phyloP scores from a whole-genome alignment of 2,113 vertebrate species.

The Sander lucioperca region DNA sequence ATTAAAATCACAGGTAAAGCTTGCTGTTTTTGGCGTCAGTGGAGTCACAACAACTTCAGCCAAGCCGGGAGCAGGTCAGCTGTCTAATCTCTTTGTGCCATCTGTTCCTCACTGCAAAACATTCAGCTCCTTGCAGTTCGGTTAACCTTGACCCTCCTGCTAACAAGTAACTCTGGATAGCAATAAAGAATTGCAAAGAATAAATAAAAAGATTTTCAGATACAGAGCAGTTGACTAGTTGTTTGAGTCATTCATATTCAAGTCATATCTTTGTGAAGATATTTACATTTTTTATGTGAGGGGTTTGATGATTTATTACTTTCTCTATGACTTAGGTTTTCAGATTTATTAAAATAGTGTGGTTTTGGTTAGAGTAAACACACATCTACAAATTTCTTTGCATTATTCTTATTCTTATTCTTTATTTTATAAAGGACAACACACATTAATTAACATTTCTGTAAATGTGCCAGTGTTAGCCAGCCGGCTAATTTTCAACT shows the following conservation, averaged over 20 bases:
- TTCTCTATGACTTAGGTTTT: background rate
- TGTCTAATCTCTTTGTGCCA: conserved; percentile 64
- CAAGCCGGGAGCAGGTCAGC: conserved; percentile 50
- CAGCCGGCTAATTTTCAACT: too few species aligned
- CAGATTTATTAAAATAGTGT: background rate
- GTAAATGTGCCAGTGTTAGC: too few species aligned
- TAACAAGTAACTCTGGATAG: background rate
- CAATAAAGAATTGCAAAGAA: background rate
- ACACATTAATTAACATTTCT: too few species aligned
- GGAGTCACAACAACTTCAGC: conserved; percentile 31
- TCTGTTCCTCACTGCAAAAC: conserved; percentile 62
- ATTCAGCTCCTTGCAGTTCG: background rate
- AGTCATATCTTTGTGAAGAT: background rate
- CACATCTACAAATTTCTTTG: background rate
- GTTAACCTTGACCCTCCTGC: conserved; percentile 44
- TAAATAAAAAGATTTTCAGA: background rate
- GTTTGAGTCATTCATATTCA: too few species aligned
- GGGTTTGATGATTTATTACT: background rate
- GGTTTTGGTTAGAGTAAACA: background rate
- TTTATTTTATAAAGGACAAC: too few species aligned
- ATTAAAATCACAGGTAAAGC: background rate
- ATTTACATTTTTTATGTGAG: background rate
- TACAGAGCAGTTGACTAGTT: background rate
- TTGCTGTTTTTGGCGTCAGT: conserved; percentile 28
- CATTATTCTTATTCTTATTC: too few species aligned